These are phyloP conservation scores for Drosophila sp. DNA, from an alignment of 1,140 invertebrate species.

Conservation along the genomic window DNA sequence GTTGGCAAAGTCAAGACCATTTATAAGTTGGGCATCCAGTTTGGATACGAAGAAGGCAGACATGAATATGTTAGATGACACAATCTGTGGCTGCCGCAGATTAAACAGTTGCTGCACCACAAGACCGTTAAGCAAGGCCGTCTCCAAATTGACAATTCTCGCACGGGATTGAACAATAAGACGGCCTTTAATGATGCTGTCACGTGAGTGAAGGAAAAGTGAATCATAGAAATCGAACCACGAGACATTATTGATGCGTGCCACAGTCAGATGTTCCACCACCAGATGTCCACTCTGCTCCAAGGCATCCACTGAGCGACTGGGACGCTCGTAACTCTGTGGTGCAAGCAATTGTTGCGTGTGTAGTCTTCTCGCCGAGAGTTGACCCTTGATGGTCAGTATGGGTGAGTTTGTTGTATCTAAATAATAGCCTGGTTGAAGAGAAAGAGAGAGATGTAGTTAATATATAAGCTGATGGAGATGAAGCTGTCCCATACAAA, in stretches of 20 bases:
- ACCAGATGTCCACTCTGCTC: not conserved
- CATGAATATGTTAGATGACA: slow-evolving; percentile 67
- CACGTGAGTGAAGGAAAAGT: slow-evolving; percentile 66
- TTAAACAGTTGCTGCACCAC: slow-evolving; percentile 70
- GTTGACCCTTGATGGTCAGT: slow-evolving; percentile 40
- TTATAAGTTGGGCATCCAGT: slow-evolving; percentile 59
- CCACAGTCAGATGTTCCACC: slow-evolving; percentile 59
- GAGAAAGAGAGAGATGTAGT: not conserved
- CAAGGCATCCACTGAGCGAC: not conserved
- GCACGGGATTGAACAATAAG: slow-evolving; percentile 57
- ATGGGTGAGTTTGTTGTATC: slow-evolving; percentile 35
- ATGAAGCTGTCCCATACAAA: no score
- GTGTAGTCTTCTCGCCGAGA: slow-evolving; percentile 37
- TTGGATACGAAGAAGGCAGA: slow-evolving; percentile 61
- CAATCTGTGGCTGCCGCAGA: slow-evolving; percentile 55
- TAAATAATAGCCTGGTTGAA: slow-evolving; percentile 43
- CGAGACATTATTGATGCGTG: slow-evolving; percentile 60
- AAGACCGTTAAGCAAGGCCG: slow-evolving; percentile 58
- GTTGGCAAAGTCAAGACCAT: slow-evolving; percentile 68
- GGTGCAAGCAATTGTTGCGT: slow-evolving; percentile 45
- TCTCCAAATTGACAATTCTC: slow-evolving; percentile 47
- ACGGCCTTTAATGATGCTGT: slow-evolving; percentile 54
- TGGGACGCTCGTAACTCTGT: slow-evolving; percentile 1
- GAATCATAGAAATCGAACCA: slow-evolving; percentile 68
- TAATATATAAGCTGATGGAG: not conserved